Evolutionary conservation across 1,140 invertebrate species (phyloP).

Genomic region (Hydropsyche tenuis): DNA sequence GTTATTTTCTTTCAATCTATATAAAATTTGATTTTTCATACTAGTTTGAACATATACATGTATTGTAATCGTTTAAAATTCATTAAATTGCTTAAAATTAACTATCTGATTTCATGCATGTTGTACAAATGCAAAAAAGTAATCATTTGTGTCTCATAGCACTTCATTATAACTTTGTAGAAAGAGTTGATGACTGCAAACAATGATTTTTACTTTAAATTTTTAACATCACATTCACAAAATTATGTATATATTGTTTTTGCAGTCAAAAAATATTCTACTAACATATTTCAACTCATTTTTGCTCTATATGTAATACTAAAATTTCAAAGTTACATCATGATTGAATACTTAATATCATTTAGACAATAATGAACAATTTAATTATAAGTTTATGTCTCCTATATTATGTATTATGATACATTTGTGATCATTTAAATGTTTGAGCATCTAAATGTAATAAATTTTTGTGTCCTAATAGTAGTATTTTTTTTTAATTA

Average conservation of each 20-base stretch:
- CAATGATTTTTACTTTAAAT: background rate
- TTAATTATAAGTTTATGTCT: conserved; percentile 33
- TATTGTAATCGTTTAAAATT: background rate
- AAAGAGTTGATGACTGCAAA: background rate
- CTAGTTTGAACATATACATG: background rate
- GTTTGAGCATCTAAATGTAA: conserved; percentile 24
- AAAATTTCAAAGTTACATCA: background rate
- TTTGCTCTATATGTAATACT: background rate
- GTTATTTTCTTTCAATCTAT: too few species aligned
- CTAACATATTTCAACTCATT: too few species aligned
- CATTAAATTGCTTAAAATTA: background rate
- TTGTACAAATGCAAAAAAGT: too few species aligned
- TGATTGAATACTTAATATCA: conserved; percentile 27
- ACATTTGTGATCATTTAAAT: conserved; percentile 9
- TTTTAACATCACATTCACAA: background rate
- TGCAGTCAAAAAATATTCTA: conserved; percentile 1
- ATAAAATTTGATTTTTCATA: background rate
- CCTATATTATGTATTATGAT: background rate
- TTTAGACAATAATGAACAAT: conserved; percentile 35
- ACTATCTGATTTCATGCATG: background rate
- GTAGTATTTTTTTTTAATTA: conserved; percentile 34
- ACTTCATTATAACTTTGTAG: background rate
- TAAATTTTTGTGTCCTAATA: conserved; percentile 29
- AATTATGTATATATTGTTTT: too few species aligned
- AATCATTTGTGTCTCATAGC: too few species aligned